These are phyloP conservation scores for human (Homo sapiens) DNA, from an alignment of 2,113 vertebrate species.

Conservation along the genomic window GRCh38 chr9:34335501-34336000, in stretches of 20 bases:
- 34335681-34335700: neutral
- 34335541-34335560: conserved; percentile 22
- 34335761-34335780: neutral
- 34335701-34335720: neutral
- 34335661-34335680: neutral
- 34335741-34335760: neutral
- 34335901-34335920: neutral
- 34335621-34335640: neutral
- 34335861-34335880: neutral
- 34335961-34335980: neutral
- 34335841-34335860: neutral
- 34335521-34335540: neutral
- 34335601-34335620: neutral
- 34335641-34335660: neutral
- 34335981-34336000: neutral
- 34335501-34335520: conserved; percentile 21
- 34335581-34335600: neutral
- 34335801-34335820: neutral
- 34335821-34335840: neutral
- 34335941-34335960: neutral
- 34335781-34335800: neutral
- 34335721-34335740: neutral
- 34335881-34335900: neutral
- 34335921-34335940: neutral
- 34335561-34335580: neutral